Evolutionary conservation across 2,888 invertebrate species (phyloP), one percentile per base, ranked within the genome.

Genomic region (Exephanes ischioxanthus): DNA sequence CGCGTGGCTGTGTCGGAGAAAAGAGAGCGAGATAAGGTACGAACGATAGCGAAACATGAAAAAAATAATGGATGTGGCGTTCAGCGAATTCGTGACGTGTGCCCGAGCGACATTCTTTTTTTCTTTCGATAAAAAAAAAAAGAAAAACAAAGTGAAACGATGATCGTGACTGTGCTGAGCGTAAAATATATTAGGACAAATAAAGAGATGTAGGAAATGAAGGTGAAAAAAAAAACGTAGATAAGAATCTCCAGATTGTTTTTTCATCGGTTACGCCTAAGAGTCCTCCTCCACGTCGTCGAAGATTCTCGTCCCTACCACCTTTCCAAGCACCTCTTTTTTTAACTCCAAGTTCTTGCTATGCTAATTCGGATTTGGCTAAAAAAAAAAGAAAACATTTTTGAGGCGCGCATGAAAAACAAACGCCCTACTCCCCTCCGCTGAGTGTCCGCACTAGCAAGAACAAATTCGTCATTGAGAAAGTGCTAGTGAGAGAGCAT

Each of bases 371-470:
- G n/a, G 48, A 5, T 48, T 48, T 37, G 41, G 70, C 22, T 68
- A 19, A 61, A 73, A 45, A 55, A 26, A 45, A 16, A 45, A 45
- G n/a, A 45, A 81, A 81, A 30, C 22, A 53, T 26, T n/a, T 37
- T 66, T n/a, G 19, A 53, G 51, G 33, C 30, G 37, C 71, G n/a
- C 53, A 33, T 71, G 37, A 48, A 51, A 66, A 37, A 33, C 14
- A 78, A 11, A 58, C 26, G 14, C 80, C 71, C 71, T 71, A 51
- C 71, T 55, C 22, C 30, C 48, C 78, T 66, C 72, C 71, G 76
- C 61, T 55, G 71, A 67, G 66, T 48, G 67, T 82, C 68, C 48
- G 45, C 51, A 19, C 61, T 14, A 41, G 41, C 33, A 66, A 30
- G 41, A 33, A 51, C 53, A 67, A 67, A 67, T 48, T 58, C 14